Evolutionary conservation across 2,888 invertebrate genomes (phyloP), one percentile per base, ranked within the genome.

Genomic region (Arrhopalites spinosus): DNA sequence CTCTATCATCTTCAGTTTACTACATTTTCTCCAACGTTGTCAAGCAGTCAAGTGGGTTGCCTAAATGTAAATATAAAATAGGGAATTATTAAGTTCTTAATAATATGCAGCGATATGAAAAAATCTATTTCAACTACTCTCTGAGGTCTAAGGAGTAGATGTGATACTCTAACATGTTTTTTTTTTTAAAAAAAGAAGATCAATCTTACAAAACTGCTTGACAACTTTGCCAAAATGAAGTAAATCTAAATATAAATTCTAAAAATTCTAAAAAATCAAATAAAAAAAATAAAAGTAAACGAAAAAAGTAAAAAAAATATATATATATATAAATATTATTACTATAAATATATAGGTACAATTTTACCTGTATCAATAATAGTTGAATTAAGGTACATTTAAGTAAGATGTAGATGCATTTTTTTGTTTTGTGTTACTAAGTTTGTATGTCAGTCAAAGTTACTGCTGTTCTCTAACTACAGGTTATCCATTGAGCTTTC

Each of bases 361-460:
- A 53, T 53, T 53, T 53, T n/a, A n/a, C n/a, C n/a, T n/a, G 53
- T 53, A n/a, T 20, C 17, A 53, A 53, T 53, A 53, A 53, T 53
- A 53, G n/a, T n/a, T n/a, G n/a, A n/a, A n/a, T 36, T 36, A 36
- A 36, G 36, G 15, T 11, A 20, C 15, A n/a, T 20, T 53, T 8
- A 59, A 20, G 7, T 59, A 59, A 20, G 17, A 23, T 23, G 8
- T 59, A 59, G 59, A 59, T 59, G 59, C 59, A 59, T 59, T 17
- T 59, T 59, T 59, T 8, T 20, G 11, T 20, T 25, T 63, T 66
- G 30, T 66, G 66, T 66, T 59, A 66, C 43, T 66, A 66, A 5
- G 66, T 66, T 66, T 66, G 66, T 66, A 66, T 66, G 29, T 66
- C 17, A 17, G 27, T 15, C 30, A 66, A 66, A 66, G 43, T 66